These are phyloP conservation scores for Hippasteria phrygiana DNA, from an alignment of 53 echinoderm and acorn worm species.

Conservation along the genomic window DNA sequence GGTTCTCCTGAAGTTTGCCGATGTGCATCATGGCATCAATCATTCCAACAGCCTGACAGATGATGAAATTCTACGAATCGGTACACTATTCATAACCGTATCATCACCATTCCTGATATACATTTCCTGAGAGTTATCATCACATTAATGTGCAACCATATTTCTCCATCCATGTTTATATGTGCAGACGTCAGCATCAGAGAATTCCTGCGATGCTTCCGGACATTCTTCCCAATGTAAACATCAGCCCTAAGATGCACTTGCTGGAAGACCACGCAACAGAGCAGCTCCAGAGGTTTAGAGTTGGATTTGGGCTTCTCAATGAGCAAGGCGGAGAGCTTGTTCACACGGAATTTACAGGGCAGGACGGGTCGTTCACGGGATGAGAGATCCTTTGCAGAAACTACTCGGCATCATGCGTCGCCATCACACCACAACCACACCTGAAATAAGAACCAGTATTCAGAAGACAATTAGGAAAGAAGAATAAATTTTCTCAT, in stretches of 20 bases:
- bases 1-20: slow-evolving; percentile 24
- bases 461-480: background rate
- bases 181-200: slow-evolving; percentile 49
- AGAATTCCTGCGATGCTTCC: slow-evolving; percentile 53
- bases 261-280: slow-evolving; percentile 57
- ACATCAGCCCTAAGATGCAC: slow-evolving; percentile 66
- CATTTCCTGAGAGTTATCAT: background rate
- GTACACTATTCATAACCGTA: background rate
- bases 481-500: background rate
- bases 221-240: slow-evolving; percentile 42
- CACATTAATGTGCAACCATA: background rate
- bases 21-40: slow-evolving; percentile 30
- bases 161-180: slow-evolving; percentile 1
- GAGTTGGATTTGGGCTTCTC: slow-evolving; percentile 45
- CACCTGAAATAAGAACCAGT: slow-evolving; percentile 33
- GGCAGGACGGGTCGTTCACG: slow-evolving; percentile 26
- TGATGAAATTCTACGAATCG: background rate
- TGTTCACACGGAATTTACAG: slow-evolving; percentile 59
- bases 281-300: slow-evolving; percentile 24
- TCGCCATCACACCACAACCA: slow-evolving; percentile 38
- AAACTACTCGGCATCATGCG: slow-evolving; percentile 8
- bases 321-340: slow-evolving; percentile 71
- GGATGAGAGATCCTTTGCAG: slow-evolving; percentile 38
- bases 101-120: background rate
- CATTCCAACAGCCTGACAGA: background rate